Evolutionary conservation across 2,888 invertebrate genomes (phyloP).

Genomic region (Mesorhabditis spiculigera): DNA sequence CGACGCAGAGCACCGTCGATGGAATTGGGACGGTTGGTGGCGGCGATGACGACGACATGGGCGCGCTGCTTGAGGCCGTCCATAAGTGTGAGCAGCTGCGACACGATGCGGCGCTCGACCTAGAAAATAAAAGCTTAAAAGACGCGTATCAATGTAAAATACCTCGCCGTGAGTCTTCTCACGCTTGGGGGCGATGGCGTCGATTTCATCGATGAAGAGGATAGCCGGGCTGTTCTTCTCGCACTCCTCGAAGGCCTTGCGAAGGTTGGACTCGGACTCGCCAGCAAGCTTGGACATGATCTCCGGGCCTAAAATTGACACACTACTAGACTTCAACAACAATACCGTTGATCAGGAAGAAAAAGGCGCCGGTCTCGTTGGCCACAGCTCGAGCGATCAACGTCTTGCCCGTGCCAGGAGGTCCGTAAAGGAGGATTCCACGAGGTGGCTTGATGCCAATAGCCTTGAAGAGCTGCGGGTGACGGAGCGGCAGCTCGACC

Average conservation of each 20-base stretch:
- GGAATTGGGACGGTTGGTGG: constrained; percentile 97
- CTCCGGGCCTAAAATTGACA: constrained; percentile 73
- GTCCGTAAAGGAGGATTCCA: constrained; percentile 94
- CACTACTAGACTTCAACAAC: no score
- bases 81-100: constrained; percentile 95
- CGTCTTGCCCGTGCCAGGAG: constrained; percentile 84
- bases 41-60: constrained; percentile 99
- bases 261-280: constrained; percentile 95
- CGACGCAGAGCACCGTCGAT: constrained; percentile 94
- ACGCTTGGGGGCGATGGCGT: constrained; percentile 98
- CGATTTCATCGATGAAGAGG: constrained; percentile 98
- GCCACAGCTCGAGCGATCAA: constrained; percentile 97
- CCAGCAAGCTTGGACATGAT: constrained; percentile 99
- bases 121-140: constrained; percentile 77
- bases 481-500: constrained; percentile 95
- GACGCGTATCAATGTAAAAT: background rate
- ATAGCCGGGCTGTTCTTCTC: constrained; percentile 99
- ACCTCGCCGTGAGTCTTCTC: constrained; percentile 71
- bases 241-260: constrained; percentile 98
- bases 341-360: constrained; percentile 88
- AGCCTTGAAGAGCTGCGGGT: constrained; percentile 91
- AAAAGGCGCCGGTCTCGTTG: constrained; percentile 98
- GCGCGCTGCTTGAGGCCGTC: constrained; percentile 98
- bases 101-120: constrained; percentile 96
- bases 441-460: constrained; percentile 76